Evolutionary conservation across 1,140 invertebrate genomes (phyloP), one percentile per base, ranked within the genome.

Genomic region (Cylas formicarius): DNA sequence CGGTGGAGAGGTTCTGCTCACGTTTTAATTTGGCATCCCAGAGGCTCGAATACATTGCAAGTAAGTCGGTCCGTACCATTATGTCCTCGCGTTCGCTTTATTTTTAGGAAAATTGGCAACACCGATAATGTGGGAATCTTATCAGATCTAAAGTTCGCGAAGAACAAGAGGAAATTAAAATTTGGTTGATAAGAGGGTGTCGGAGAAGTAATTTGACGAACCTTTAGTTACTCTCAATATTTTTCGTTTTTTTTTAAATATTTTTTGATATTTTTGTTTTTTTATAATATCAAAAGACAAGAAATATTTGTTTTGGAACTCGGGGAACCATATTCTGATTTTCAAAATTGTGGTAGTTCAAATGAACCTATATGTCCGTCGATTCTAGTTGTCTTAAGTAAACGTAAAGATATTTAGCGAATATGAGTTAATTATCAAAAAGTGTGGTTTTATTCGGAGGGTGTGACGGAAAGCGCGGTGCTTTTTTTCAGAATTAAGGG

Each of bases 401-500:
- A n/a, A n/a, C 11, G 5, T 8, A 4, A n/a, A 9, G 16, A 13
- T 13, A 19, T n/a, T 26, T 9, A 26, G n/a, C 11, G 8, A 26
- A 26, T n/a, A 26, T 26, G 8, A 9, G 8, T 26, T 9, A 32
- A 26, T 8, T 8, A 9, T n/a, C 11, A 26, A n/a, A 26, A 9
- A n/a, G 8, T n/a, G 8, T n/a, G n/a, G 8, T 8, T 26, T 9
- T 26, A 26, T 9, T n/a, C 24, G 8, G 8, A 26, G 17, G 10
- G 13, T 4, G 13, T 23, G 14, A 8, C 10, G 10, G 13, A 11
- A 8, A 16, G 7, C n/a, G 9, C n/a, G 14, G 27, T 38, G 19
- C 9, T 27, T 46, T 14, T 27, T 61, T 62, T 31, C 34, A 66
- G 64, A 63, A 50, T 42, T 66, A 32, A 37, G 56, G 8, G 44